These are phyloP conservation scores for Cheiracanthium punctorium DNA, from an alignment of 2,888 invertebrate species.

Conservation along the genomic window DNA sequence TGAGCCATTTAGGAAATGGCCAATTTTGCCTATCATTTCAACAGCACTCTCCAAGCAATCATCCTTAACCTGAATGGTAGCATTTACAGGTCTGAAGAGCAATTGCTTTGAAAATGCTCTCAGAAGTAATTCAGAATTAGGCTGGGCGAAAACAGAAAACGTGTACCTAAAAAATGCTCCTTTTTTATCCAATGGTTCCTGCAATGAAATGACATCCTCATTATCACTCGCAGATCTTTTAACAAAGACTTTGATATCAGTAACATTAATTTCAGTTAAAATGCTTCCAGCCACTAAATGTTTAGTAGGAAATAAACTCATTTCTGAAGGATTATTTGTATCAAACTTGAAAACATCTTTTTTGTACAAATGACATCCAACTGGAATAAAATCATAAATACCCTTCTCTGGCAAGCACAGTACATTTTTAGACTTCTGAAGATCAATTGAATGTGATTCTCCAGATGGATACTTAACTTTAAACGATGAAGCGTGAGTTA, in stretches of 20 bases:
- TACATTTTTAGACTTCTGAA: constrained; percentile 82
- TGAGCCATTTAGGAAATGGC: constrained; percentile 80
- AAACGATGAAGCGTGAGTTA: constrained; percentile 81
- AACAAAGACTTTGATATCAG: constrained; percentile 73
- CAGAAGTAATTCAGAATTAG: constrained; percentile 67
- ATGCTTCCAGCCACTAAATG: constrained; percentile 76
- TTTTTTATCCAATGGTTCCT: constrained; percentile 43
- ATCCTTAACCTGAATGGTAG: constrained; percentile 67
- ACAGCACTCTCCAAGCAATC: constrained; percentile 83
- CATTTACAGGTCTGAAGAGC: constrained; percentile 71
- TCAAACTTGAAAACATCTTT: constrained; percentile 78
- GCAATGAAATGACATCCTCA: constrained; percentile 54
- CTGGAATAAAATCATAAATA: constrained; percentile 83
- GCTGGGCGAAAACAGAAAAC: constrained; percentile 68
- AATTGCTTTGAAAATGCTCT: constrained; percentile 70
- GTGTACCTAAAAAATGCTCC: constrained; percentile 59
- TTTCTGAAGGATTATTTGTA: constrained; percentile 76
- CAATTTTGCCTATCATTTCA: constrained; percentile 81
- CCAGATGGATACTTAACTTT: constrained; percentile 77
- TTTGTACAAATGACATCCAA: constrained; percentile 88
- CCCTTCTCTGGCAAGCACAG: constrained; percentile 86
- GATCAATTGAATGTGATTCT: constrained; percentile 74
- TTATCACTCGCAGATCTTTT: constrained; percentile 73
- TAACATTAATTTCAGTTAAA: constrained; percentile 74
- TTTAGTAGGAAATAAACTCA: constrained; percentile 73